Evolutionary conservation across 1,140 invertebrate genomes (phyloP).

Genomic region (Drosophila suzukii): DNA sequence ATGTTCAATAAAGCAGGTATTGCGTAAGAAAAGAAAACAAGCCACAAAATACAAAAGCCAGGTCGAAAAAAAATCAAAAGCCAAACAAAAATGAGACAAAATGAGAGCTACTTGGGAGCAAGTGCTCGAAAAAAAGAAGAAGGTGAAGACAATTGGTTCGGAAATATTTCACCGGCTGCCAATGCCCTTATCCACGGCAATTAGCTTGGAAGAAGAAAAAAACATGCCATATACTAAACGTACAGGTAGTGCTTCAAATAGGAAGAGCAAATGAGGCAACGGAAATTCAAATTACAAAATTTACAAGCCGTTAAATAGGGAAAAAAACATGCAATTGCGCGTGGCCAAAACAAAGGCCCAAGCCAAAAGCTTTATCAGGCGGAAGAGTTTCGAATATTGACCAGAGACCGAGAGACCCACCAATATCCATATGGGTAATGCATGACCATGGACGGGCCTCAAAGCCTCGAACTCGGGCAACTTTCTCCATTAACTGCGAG

Average conservation of each 20-base stretch:
- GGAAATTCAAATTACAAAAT: constrained; percentile 76
- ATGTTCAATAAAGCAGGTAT: constrained; percentile 55
- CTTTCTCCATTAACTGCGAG: constrained; percentile 52
- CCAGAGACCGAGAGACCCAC: constrained; percentile 13
- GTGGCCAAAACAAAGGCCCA: constrained; percentile 38
- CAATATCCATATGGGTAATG: constrained; percentile 41
- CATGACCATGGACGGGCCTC: constrained; percentile 35
- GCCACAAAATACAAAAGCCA: constrained; percentile 7
- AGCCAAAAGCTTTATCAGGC: constrained; percentile 62
- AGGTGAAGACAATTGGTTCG: constrained; percentile 50
- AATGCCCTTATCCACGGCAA: constrained; percentile 63
- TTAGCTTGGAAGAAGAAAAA: constrained; percentile 41
- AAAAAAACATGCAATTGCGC: constrained; percentile 46
- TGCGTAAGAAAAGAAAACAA: constrained; percentile 59
- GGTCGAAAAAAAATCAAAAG: constrained; percentile 15
- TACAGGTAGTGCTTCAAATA: constrained; percentile 21
- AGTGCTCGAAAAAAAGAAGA: constrained; percentile 15
- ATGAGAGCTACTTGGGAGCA: constrained; percentile 54
- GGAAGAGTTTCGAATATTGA: constrained; percentile 56
- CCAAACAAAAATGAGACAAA: constrained; percentile 39
- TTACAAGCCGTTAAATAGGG: constrained; percentile 52
- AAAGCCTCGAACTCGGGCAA: constrained; percentile 34
- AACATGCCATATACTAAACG: constrained; percentile 4
- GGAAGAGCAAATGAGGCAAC: constrained; percentile 68
- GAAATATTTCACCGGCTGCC: constrained; percentile 30